Conservation (phyloP, 92 coral and sea anemone genomes). For the Montipora capitata region DNA sequence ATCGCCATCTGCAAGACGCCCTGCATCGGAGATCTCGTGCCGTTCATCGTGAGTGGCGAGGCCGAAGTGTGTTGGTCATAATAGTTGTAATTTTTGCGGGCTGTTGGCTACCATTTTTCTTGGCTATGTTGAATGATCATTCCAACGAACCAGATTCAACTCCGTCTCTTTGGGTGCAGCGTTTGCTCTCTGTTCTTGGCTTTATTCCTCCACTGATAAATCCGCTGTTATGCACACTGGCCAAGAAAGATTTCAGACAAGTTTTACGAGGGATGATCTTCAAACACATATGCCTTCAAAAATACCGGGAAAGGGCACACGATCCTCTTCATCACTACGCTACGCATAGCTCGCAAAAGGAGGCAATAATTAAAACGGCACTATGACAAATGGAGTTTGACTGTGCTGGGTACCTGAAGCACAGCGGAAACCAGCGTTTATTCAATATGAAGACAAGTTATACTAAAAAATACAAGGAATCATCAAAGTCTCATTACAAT, state of each 20-base stretch:
- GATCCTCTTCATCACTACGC: not conserved
- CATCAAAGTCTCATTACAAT: too few species aligned
- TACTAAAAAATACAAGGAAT: too few species aligned
- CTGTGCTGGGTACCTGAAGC: too few species aligned
- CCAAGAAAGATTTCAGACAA: constrained; percentile 24
- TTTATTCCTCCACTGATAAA: constrained; percentile 26
- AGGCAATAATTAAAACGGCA: too few species aligned
- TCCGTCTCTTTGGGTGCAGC: constrained; percentile 2
- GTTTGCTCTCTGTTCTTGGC: constrained; percentile 10
- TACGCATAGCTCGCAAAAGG: too few species aligned
- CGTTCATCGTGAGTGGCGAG: constrained; percentile 27
- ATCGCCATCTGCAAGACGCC: not conserved
- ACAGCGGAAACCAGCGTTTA: too few species aligned
- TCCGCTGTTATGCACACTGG: constrained; percentile 29
- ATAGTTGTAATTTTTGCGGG: constrained; percentile 55
- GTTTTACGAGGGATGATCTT: constrained; percentile 2
- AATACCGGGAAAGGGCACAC: not conserved
- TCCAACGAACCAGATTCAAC: not conserved
- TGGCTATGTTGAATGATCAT: constrained; percentile 23
- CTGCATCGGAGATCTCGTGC: constrained; percentile 19
- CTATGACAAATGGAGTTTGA: too few species aligned
- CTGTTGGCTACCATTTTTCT: constrained; percentile 64
- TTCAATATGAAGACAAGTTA: too few species aligned
- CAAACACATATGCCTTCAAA: not conserved
- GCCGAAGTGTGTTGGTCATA: constrained; percentile 37